These are phyloP conservation scores for Ericerus pela DNA, from an alignment of 1,140 invertebrate species.

Conservation along the genomic window DNA sequence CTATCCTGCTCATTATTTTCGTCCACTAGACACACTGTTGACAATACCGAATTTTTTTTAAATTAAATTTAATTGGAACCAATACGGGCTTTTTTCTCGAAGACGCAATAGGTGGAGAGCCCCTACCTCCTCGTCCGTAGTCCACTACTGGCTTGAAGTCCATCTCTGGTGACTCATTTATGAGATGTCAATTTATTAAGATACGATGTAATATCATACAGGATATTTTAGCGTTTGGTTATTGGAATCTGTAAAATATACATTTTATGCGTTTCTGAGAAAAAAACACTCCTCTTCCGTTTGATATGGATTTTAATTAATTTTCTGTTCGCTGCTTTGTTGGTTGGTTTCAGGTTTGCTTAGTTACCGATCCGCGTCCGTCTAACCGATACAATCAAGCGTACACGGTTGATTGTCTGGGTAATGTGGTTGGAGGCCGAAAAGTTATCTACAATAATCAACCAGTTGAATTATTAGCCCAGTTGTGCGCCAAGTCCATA, in stretches of 20 bases:
- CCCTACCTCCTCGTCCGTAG: no score
- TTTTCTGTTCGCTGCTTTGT: conserved; percentile 18
- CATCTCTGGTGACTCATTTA: no score
- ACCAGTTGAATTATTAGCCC: conserved; percentile 55
- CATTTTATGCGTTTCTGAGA: neutral
- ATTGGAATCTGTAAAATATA: neutral
- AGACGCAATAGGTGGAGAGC: no score
- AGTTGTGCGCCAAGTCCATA: conserved; percentile 58
- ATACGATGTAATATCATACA: no score
- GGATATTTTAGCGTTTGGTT: no score
- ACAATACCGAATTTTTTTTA: no score
- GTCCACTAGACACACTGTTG: no score
- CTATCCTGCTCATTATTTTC: no score
- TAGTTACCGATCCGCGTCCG: conserved; percentile 69
- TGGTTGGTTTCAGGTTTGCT: conserved; percentile 43
- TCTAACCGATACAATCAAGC: conserved; percentile 55
- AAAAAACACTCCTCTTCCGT: neutral
- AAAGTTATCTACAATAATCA: conserved; percentile 76
- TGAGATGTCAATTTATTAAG: no score
- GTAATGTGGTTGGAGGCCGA: conserved; percentile 65
- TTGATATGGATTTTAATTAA: neutral
- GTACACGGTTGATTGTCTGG: conserved; percentile 76
- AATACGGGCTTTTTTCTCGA: no score
- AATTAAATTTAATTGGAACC: no score
- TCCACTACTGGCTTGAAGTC: no score